Conservation (phyloP, 2,113 vertebrate species). For the Trematomus loennbergii region DNA sequence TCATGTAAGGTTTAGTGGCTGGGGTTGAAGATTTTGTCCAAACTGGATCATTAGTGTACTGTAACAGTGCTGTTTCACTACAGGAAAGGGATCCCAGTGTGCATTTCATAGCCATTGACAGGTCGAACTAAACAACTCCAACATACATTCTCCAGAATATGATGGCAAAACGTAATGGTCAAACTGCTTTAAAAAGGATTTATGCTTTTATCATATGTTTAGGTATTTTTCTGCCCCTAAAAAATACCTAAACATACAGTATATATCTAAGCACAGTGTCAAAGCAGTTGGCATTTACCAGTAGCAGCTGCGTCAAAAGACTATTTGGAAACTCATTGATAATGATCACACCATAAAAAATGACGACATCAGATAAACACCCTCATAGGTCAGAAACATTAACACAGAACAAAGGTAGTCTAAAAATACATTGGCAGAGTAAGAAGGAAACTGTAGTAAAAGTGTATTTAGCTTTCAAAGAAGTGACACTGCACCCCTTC, state of each 20-base stretch:
- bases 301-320: background rate
- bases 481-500: background rate
- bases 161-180: background rate
- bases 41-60: slow-evolving; percentile 22
- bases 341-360: background rate
- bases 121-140: background rate
- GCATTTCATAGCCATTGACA: background rate
- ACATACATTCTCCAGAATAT: background rate
- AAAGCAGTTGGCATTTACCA: background rate
- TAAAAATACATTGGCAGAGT: background rate
- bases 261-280: background rate
- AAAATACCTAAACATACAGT: no score
- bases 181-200: background rate
- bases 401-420: background rate
- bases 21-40: slow-evolving; percentile 4
- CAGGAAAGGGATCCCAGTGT: background rate
- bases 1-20: slow-evolving; percentile 33
- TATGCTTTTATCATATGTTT: slow-evolving; percentile 1
- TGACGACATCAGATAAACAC: background rate
- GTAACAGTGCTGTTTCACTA: background rate
- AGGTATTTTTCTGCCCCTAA: background rate
- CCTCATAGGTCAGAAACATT: background rate
- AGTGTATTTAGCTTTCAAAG: background rate
- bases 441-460: background rate
- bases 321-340: background rate